Conservation (phyloP, 2,888 invertebrate genomes). For the Pristionchus maxplancki region DNA sequence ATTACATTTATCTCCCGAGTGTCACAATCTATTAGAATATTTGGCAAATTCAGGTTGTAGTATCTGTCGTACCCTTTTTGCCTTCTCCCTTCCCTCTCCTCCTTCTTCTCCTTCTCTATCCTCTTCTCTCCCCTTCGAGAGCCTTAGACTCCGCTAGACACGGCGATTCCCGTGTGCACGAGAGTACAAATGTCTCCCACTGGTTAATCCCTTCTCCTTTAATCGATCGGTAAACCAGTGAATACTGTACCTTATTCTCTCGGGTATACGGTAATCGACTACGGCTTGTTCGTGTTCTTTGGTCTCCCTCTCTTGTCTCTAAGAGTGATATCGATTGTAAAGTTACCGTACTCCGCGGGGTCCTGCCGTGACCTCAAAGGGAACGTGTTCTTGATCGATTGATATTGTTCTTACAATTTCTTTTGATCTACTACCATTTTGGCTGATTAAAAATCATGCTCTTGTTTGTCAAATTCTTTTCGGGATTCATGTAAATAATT, state of each 20-base stretch:
- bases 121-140: background rate
- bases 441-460: background rate
- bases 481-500: slow-evolving; percentile 38
- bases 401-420: background rate
- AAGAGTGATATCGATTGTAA: background rate
- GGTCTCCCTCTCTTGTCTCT: slow-evolving; percentile 15
- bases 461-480: background rate
- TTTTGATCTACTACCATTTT: slow-evolving; percentile 3
- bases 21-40: slow-evolving; percentile 36
- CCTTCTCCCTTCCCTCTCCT: background rate
- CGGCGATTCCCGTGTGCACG: slow-evolving; percentile 18
- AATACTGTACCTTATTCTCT: slow-evolving; percentile 19
- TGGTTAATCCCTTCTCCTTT: slow-evolving; percentile 18
- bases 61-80: background rate
- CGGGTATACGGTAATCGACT: slow-evolving; percentile 47
- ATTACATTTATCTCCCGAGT: slow-evolving; percentile 16
- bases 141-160: slow-evolving; percentile 40
- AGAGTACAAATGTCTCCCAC: slow-evolving; percentile 42
- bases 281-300: slow-evolving; percentile 29
- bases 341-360: slow-evolving; percentile 29
- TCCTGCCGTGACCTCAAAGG: slow-evolving; percentile 26
- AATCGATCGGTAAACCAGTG: slow-evolving; percentile 27
- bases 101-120: background rate
- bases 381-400: slow-evolving; percentile 2
- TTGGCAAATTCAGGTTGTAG: background rate